Base-by-base conservation (phyloP, 1,140 invertebrate genomes). In the Harpegnathos saltator region DNA sequence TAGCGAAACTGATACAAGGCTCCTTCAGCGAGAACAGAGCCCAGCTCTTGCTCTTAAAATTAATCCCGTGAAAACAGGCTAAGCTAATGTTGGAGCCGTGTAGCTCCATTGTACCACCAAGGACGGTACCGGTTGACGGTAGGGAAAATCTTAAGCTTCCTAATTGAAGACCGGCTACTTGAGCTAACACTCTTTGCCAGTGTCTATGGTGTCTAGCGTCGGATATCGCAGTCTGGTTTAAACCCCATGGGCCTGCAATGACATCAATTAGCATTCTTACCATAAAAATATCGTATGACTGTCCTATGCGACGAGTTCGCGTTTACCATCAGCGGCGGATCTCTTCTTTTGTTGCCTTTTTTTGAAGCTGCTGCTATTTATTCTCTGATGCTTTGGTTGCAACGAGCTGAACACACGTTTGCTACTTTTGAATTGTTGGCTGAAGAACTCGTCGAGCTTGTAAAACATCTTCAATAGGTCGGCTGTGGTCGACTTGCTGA, bases 11-110 rank as follows among this genome's bases (percentile, higher is more conserved):
- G 82, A 99, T 99, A 83, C 97, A 98, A 0, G 98, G 98, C 87
- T 99, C 98, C 92, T 98, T 97, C 65, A 99, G 94, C 82, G 98
- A 99, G 92, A 99, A 99, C 38, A 99, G 91, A 1, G 98, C 98
- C 98, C 99, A 99, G 1, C 97, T 98, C 94, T 99, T 99, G 38
- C 98, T 97, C 86, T 98, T 98, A 93, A 99, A 99, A 94, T 99
- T 99, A 89, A 99, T 98, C 5, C 98, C 99, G 94, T 99, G 98
- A 95, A 99, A 99, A 93, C 98, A 99, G 9, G 98, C 98, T 52
- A 99, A 95, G 15, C 98, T 99, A 56, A 99, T 98, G 92, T 99
- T 98, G 38, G 97, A 98, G 24, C 97, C 97, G 86, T 98, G 97
- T 17, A 99, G 94, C 91, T 98, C 97, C 95, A 98, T 97, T n/a